Conservation (phyloP, 2,888 invertebrate species). For the Parasteatoda lunata region DNA sequence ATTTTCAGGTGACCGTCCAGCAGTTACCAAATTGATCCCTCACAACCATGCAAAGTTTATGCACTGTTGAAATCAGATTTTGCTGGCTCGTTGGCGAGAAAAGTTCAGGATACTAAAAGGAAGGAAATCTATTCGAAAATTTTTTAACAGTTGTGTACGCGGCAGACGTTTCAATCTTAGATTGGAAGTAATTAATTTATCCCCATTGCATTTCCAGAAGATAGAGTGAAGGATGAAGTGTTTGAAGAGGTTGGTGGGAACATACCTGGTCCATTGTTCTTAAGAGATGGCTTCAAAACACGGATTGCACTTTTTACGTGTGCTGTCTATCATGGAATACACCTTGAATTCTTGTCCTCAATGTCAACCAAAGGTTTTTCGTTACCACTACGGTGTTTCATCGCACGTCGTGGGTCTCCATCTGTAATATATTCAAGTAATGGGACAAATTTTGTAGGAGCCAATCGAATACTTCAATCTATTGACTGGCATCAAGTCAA, state of each 20-base stretch:
- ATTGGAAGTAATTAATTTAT: not conserved
- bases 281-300: constrained; percentile 4
- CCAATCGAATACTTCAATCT: not conserved
- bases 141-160: constrained; percentile 10
- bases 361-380: constrained; percentile 14
- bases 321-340: not conserved
- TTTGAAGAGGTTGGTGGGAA: constrained; percentile 4
- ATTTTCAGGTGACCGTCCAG: not conserved
- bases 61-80: not conserved
- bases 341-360: constrained; percentile 14
- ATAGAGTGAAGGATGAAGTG: not conserved
- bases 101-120: not conserved
- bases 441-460: not conserved
- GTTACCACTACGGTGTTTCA: not conserved
- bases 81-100: not conserved
- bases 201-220: constrained; percentile 5
- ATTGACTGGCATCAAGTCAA: not conserved
- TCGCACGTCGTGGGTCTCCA: not conserved
- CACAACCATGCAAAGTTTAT: not conserved
- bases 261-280: not conserved
- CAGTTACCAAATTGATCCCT: not conserved
- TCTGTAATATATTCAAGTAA: no score
- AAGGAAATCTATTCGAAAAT: not conserved
- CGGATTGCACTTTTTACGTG: constrained; percentile 10
- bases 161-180: not conserved